phyloP scores from a whole-genome alignment of 2,797 vertebrate genomes.

The Phalanger gymnotis region DNA sequence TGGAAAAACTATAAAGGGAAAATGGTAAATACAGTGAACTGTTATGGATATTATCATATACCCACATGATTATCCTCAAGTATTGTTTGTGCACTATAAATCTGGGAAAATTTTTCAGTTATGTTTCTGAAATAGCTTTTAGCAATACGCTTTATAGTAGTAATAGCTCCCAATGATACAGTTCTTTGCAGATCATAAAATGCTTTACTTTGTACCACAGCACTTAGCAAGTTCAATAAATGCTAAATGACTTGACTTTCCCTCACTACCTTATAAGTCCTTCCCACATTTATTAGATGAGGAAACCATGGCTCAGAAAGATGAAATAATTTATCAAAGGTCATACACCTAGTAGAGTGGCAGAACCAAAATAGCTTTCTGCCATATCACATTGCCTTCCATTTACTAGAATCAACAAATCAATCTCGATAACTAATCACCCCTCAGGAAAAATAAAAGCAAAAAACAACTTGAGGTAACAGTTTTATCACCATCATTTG shows the following conservation, averaged over 20 bases:
- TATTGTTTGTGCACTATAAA: not conserved
- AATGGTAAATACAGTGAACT: not conserved
- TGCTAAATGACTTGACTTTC: not conserved
- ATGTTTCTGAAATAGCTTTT: not conserved
- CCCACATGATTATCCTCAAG: not conserved
- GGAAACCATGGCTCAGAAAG: not conserved
- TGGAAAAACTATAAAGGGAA: conserved; percentile 19
- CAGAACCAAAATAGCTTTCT: not conserved
- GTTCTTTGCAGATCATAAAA: not conserved
- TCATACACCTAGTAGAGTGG: not conserved
- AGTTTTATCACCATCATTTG: not conserved
- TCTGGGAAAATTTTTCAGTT: not conserved
- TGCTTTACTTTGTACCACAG: not conserved
- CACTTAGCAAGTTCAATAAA: not conserved
- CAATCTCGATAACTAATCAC: not conserved
- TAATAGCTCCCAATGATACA: not conserved
- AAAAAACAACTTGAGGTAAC: not conserved
- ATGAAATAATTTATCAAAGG: not conserved
- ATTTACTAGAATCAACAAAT: not conserved
- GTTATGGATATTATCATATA: not conserved
- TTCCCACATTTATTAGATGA: not conserved
- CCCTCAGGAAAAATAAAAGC: not conserved
- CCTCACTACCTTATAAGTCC: not conserved
- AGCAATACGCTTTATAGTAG: not conserved
- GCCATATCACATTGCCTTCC: not conserved